Evolutionary conservation across 2,797 vertebrate genomes (phyloP), one percentile per base, ranked within the genome.

Genomic region (Clarias laeviceps): DNA sequence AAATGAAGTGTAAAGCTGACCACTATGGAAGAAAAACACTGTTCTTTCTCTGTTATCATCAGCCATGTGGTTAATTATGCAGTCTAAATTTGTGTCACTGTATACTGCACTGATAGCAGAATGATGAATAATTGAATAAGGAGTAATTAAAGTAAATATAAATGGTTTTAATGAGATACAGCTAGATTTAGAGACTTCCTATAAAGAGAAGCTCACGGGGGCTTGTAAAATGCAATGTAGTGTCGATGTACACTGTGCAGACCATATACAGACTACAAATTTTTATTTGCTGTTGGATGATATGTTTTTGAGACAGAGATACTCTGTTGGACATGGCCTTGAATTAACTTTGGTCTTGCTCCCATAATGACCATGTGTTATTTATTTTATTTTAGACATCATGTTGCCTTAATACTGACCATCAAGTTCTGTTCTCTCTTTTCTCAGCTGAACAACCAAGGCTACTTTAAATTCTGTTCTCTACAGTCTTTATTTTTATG

Each of bases 1-100:
- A 90, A 91, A 93, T 93, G 91, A 88, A 91, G 83, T 85, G 82
- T 87, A 89, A 89, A 87, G 91, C 88, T 92, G 90, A 92, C 81
- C 64, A 87, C 88, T 91, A 89, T 80, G 50, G 80, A 79, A 54
- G 82, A 85, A 88, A 84, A 68, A 62, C 18, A n/a, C 69, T 70
- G 32, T 57, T 32, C 15, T 84, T 73, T 74, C 73, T 82, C 78
- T 84, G 69, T 68, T 79, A 68, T 45, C 64, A 69, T 65, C 18
- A 45, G 34, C 81, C 54, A 81, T 34, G 64, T 66, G 45, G 29
- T 34, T 68, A 77, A 84, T 84, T 84, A 82, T 61, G 22, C 24
- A 82, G 56, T 32, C 73, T 72, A 82, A 82, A 82, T 66, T 64
- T 66, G 79, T 81, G 62, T 68, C 79, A 72, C 69, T 40, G 40